Conservation (phyloP, 92 coral and sea anemone species). For the Porites rus region DNA sequence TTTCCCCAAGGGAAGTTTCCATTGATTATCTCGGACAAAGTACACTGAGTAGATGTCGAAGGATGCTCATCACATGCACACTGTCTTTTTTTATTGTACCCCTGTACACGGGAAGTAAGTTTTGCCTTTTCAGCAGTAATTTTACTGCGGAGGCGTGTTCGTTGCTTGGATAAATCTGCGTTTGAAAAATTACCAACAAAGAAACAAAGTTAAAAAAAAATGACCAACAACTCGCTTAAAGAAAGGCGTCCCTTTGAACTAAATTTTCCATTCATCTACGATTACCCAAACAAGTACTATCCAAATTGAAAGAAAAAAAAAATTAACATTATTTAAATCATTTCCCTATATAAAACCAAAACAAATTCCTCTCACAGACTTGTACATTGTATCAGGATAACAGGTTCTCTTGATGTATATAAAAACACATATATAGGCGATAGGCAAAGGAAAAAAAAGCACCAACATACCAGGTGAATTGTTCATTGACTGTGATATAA, state of each 20-base stretch:
- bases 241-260: not conserved
- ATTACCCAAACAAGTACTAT: not conserved
- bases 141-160: conserved; percentile 36
- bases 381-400: too few relatives aligned
- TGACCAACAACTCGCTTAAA: not conserved
- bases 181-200: not conserved
- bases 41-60: not conserved
- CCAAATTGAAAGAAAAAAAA: too few relatives aligned
- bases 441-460: conserved; percentile 5
- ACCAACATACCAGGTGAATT: conserved; percentile 44
- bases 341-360: too few relatives aligned
- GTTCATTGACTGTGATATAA: conserved; percentile 33
- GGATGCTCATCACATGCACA: not conserved
- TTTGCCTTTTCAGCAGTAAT: conserved; percentile 44
- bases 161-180: conserved; percentile 40
- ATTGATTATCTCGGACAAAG: conserved; percentile 34
- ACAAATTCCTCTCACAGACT: too few relatives aligned
- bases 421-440: not conserved
- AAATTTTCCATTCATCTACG: not conserved
- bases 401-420: not conserved
- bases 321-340: too few relatives aligned
- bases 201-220: not conserved
- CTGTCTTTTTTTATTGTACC: conserved; percentile 25
- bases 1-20: conserved; percentile 61
- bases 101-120: conserved; percentile 8